These are phyloP conservation scores for Diploscapter pachys DNA, from an alignment of 1,140 invertebrate genomes.

Conservation along the genomic window DNA sequence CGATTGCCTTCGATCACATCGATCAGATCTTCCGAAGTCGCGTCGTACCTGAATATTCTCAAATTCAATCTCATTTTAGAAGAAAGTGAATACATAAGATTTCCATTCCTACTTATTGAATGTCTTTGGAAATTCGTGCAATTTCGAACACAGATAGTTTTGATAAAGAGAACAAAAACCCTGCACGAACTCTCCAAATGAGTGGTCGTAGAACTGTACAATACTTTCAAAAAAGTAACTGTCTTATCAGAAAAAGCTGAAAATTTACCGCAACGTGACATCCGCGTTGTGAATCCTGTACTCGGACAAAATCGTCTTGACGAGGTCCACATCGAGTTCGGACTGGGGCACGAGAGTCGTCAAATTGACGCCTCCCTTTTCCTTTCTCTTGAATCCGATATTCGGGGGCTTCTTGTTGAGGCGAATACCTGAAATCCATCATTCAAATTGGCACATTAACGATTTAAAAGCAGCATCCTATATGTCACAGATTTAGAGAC, in stretches of 20 bases:
- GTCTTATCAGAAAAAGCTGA: neutral
- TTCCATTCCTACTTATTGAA: neutral
- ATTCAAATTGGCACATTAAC: too few relatives aligned
- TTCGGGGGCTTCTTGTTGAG: conserved; percentile 84
- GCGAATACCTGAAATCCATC: conserved; percentile 66
- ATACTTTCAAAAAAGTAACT: too few relatives aligned
- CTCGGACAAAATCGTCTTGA: conserved; percentile 91
- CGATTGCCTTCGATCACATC: conserved; percentile 97
- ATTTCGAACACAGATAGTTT: too few relatives aligned
- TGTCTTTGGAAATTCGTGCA: too few relatives aligned
- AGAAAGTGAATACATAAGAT: neutral
- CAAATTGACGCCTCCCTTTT: conserved; percentile 93
- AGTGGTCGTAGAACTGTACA: too few relatives aligned
- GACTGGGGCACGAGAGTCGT: conserved; percentile 81
- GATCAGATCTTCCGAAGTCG: conserved; percentile 93
- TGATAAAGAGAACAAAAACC: too few relatives aligned
- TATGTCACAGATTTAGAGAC: too few relatives aligned
- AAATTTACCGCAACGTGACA: conserved; percentile 72
- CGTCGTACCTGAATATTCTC: conserved; percentile 70
- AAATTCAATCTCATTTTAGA: neutral
- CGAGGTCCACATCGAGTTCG: conserved; percentile 88
- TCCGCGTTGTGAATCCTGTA: conserved; percentile 99
- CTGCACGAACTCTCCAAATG: too few relatives aligned
- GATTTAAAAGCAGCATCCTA: too few relatives aligned
- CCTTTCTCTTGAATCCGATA: conserved; percentile 91